Conservation (phyloP, 2,888 invertebrate species). For the Clostera curtula region DNA sequence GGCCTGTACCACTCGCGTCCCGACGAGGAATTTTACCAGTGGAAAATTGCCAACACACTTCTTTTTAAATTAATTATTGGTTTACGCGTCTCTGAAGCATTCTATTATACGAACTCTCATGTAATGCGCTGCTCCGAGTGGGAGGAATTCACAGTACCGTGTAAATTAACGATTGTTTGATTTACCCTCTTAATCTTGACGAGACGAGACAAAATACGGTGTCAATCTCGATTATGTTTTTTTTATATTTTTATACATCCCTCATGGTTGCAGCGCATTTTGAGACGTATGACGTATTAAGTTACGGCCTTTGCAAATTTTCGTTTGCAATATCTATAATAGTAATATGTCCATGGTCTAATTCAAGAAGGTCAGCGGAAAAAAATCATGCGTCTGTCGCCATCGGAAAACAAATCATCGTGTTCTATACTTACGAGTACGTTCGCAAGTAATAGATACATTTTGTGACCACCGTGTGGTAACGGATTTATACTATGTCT, state of each 20-base stretch:
- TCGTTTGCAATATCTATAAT: no score
- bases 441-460: no score
- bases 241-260: slow-evolving; percentile 30
- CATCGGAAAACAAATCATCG: slow-evolving; percentile 15
- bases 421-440: no score
- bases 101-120: slow-evolving; percentile 62
- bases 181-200: slow-evolving; percentile 60
- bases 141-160: slow-evolving; percentile 41
- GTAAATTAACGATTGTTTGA: slow-evolving; percentile 63
- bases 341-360: slow-evolving; percentile 1
- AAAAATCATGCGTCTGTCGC: slow-evolving; percentile 11
- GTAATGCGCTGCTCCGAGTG: slow-evolving; percentile 34
- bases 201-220: slow-evolving; percentile 42
- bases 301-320: no score
- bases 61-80: slow-evolving; percentile 72
- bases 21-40: slow-evolving; percentile 47
- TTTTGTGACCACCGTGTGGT: no score
- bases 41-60: slow-evolving; percentile 59
- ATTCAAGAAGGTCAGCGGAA: slow-evolving; percentile 13
- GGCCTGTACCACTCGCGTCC: slow-evolving; percentile 9
- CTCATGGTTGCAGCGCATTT: slow-evolving; percentile 4
- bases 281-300: no score
- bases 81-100: slow-evolving; percentile 63
- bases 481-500: no score
- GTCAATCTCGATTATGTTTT: slow-evolving; percentile 42